phyloP scores from a whole-genome alignment of 2,888 invertebrate species.

The Drosophila falleni region DNA sequence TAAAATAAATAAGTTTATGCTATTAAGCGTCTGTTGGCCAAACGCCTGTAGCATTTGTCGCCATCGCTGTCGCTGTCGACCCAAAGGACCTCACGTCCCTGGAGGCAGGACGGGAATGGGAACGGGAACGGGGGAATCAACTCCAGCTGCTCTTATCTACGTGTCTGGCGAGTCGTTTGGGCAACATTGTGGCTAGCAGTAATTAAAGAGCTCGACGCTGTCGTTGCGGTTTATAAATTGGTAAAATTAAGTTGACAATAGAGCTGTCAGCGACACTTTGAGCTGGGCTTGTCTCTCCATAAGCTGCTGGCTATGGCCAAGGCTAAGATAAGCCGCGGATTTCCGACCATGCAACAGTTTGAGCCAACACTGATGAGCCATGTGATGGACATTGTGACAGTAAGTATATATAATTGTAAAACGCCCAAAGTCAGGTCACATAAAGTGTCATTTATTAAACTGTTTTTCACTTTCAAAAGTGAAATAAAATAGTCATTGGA shows the following conservation, averaged over 20 bases:
- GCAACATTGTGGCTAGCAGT: slow-evolving; percentile 61
- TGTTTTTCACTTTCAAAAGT: background rate
- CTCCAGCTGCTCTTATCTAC: slow-evolving; percentile 60
- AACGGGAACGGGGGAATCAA: background rate
- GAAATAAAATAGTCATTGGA: slow-evolving; percentile 9
- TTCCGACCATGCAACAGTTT: slow-evolving; percentile 36
- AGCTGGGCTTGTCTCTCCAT: slow-evolving; percentile 53
- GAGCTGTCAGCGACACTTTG: slow-evolving; percentile 75
- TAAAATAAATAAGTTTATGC: slow-evolving; percentile 77
- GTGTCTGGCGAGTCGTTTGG: slow-evolving; percentile 55
- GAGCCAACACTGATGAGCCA: slow-evolving; percentile 18
- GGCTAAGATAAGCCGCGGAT: slow-evolving; percentile 32
- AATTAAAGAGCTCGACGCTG: slow-evolving; percentile 68
- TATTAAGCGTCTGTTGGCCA: slow-evolving; percentile 66
- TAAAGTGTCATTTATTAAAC: slow-evolving; percentile 1
- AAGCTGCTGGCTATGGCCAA: slow-evolving; percentile 17
- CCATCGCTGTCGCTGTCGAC: slow-evolving; percentile 28
- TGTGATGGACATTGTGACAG: background rate
- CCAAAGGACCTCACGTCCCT: slow-evolving; percentile 12
- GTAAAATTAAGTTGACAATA: slow-evolving; percentile 75
- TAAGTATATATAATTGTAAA: slow-evolving; percentile 2
- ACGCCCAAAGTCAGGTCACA: background rate
- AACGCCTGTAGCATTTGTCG: slow-evolving; percentile 64
- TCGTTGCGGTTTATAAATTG: slow-evolving; percentile 73
- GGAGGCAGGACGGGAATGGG: background rate